A percentile compares a stretch with the other conserved stretches of the same genome.
Evolutionary conservation across 1,140 invertebrate species (phyloP).

Genomic region (Sinonovacula constricta): DNA sequence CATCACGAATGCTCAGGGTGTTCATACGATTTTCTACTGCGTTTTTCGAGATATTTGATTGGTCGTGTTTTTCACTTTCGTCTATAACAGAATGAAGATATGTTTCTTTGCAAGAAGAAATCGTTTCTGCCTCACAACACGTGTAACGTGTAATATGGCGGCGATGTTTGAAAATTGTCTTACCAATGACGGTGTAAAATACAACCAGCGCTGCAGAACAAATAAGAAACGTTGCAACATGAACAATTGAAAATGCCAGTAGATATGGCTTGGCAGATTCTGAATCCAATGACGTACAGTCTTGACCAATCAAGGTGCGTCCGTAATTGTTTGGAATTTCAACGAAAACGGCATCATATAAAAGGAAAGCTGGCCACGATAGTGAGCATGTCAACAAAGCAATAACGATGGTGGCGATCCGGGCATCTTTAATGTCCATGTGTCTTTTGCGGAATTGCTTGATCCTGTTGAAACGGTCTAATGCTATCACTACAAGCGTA

Average conservation of each 20-base stretch:
- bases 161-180: not conserved
- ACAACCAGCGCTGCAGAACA: not conserved
- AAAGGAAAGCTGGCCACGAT: not conserved
- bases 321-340: not conserved
- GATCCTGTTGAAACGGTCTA: conserved; percentile 49
- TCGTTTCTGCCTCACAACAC: not conserved
- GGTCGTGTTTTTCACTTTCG: not conserved
- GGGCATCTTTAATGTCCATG: not conserved
- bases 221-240: not conserved
- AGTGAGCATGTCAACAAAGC: not conserved
- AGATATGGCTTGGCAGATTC: not conserved
- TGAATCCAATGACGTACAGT: not conserved
- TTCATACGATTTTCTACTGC: not conserved
- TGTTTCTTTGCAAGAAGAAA: not conserved
- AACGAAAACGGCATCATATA: not conserved
- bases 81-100: not conserved
- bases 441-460: not conserved
- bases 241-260: not conserved
- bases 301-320: not conserved
- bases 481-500: conserved; percentile 48
- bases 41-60: not conserved
- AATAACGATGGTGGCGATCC: not conserved
- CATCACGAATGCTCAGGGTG: not conserved
- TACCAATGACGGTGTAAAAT: not conserved
- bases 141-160: not conserved